phyloP scores from a whole-genome alignment of 2,888 invertebrate genomes.

The Caenorhabditis sinica region DNA sequence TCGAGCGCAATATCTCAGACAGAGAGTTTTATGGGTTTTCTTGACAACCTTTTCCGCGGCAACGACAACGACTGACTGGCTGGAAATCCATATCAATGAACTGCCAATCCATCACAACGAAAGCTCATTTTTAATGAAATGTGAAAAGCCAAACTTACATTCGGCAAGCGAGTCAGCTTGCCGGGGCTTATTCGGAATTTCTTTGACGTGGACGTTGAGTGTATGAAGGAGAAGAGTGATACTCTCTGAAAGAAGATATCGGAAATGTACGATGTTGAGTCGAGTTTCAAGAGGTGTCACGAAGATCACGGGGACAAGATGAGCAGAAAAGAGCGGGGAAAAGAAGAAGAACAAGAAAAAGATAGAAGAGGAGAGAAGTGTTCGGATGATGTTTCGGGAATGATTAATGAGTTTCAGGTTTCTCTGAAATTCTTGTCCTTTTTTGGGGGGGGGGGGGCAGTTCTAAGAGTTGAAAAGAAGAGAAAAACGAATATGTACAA shows the following conservation, averaged over 20 bases:
- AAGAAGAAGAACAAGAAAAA: conserved; percentile 11
- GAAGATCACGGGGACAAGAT: conserved; percentile 23
- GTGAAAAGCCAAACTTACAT: conserved; percentile 45
- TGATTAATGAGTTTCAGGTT: conserved; percentile 37
- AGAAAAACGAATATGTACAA: neutral
- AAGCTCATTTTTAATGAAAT: neutral
- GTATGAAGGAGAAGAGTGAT: conserved; percentile 35
- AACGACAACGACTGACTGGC: conserved; percentile 11
- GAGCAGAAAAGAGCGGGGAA: conserved; percentile 10
- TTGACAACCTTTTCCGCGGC: too few relatives aligned
- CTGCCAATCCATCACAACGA: too few relatives aligned
- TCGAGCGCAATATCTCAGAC: too few relatives aligned
- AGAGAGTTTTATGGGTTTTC: conserved; percentile 12
- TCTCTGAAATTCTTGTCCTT: conserved; percentile 11
- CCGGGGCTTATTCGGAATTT: conserved; percentile 47
- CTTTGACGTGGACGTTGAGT: conserved; percentile 47
- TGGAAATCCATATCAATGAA: neutral
- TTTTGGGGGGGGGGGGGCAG: too few relatives aligned
- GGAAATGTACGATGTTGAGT: conserved; percentile 36
- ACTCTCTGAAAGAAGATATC: conserved; percentile 52
- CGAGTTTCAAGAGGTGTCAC: conserved; percentile 45
- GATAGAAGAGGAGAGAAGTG: conserved; percentile 12
- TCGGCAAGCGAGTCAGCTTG: conserved; percentile 21
- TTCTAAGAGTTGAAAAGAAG: conserved; percentile 17
- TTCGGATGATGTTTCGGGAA: conserved; percentile 43